phyloP scores from a whole-genome alignment of 2,797 vertebrate genomes.

The Pipistrellus pygmaeus region DNA sequence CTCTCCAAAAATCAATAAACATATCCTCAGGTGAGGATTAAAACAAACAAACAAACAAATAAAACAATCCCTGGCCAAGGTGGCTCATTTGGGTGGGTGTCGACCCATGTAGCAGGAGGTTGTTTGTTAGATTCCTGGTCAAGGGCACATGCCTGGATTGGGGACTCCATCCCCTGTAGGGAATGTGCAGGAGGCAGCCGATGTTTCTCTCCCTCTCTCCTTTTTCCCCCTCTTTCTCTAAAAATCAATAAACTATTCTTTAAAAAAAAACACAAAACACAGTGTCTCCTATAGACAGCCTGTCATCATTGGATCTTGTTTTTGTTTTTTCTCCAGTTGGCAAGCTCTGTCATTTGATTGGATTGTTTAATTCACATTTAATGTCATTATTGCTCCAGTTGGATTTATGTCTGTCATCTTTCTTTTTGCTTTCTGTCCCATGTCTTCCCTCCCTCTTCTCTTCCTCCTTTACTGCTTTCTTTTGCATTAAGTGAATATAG shows the following conservation, averaged over 20 bases:
- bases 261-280: neutral
- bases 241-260: neutral
- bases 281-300: neutral
- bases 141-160: neutral
- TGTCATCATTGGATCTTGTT: neutral
- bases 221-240: neutral
- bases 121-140: no score
- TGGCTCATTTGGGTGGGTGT: no score
- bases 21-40: neutral
- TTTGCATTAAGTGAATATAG: conserved; percentile 6
- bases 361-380: neutral
- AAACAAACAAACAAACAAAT: neutral
- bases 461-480: neutral
- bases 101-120: no score
- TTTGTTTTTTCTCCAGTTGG: neutral
- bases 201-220: neutral
- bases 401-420: neutral
- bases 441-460: neutral
- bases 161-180: neutral
- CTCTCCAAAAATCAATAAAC: neutral
- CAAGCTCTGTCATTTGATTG: neutral
- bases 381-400: neutral
- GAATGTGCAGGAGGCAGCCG: neutral
- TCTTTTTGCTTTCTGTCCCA: neutral
- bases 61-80: no score